Evolutionary conservation across 2,797 vertebrate genomes (phyloP).

Genomic region (Artibeus lituratus): DNA sequence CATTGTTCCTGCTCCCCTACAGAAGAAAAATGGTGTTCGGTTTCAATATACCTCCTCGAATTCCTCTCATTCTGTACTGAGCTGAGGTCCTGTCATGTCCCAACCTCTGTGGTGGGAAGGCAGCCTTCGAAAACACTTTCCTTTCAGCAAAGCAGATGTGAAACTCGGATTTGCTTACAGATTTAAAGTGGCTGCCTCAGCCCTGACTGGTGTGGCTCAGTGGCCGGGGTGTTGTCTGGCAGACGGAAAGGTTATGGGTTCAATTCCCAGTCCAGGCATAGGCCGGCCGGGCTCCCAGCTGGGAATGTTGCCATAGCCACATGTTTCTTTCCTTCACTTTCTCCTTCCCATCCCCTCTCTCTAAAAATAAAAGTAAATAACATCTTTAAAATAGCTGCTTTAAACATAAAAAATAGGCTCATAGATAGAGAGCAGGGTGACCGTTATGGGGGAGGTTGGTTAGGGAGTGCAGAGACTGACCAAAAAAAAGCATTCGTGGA

Average conservation of each 20-base stretch:
- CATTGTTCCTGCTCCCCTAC: constrained; percentile 17
- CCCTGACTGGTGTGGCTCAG: not conserved
- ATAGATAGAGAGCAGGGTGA: not conserved
- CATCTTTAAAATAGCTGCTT: not conserved
- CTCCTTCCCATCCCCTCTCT: not conserved
- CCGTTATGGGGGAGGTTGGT: not conserved
- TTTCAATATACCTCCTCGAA: not conserved
- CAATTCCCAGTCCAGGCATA: not conserved
- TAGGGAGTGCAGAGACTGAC: not conserved
- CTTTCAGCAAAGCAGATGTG: not conserved
- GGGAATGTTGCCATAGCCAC: not conserved
- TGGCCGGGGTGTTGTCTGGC: not conserved
- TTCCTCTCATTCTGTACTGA: not conserved
- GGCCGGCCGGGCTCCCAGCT: not conserved
- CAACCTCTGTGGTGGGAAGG: not conserved
- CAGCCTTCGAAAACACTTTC: not conserved
- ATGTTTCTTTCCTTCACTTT: not conserved
- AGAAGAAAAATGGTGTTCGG: not conserved
- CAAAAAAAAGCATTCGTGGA: not conserved
- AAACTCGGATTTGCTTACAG: not conserved
- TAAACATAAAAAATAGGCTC: not conserved
- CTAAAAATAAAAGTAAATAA: not conserved
- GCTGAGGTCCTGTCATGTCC: not conserved
- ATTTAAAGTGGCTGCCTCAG: not conserved
- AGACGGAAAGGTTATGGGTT: not conserved